phyloP scores from a whole-genome alignment of 1,140 invertebrate species.

The Araneus ventricosus region DNA sequence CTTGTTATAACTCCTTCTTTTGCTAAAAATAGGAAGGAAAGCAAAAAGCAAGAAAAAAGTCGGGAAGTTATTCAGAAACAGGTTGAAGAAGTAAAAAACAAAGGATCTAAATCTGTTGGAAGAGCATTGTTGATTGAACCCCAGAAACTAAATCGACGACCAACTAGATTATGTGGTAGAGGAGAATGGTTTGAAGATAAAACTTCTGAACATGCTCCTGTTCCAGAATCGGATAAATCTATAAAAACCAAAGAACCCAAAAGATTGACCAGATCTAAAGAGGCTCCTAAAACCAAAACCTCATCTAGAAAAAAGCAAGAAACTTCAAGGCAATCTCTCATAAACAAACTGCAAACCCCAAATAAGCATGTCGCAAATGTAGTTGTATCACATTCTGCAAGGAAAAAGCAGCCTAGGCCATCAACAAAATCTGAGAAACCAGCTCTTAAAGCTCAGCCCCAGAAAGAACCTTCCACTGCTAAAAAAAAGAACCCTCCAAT shows the following conservation, averaged over 20 bases:
- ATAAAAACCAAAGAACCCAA: not conserved
- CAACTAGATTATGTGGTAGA: slow-evolving; percentile 17
- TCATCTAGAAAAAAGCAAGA: not conserved
- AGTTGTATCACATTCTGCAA: not conserved
- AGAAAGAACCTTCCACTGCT: not conserved
- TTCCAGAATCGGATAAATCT: not conserved
- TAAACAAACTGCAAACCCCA: not conserved
- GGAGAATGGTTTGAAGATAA: slow-evolving; percentile 64
- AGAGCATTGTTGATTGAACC: slow-evolving; percentile 59
- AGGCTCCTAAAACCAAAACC: not conserved
- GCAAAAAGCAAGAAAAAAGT: not conserved
- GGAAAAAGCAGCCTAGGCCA: not conserved
- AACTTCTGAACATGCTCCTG: not conserved
- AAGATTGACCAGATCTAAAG: not conserved
- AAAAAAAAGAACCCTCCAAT: not conserved
- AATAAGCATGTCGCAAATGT: not conserved
- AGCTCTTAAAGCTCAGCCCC: not conserved
- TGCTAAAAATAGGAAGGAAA: not conserved
- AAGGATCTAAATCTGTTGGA: slow-evolving; percentile 10
- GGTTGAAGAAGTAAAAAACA: not conserved
- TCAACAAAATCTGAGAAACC: not conserved
- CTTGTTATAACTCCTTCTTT: no score
- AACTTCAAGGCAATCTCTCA: not conserved
- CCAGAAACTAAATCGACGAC: slow-evolving; percentile 1
- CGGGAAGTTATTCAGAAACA: not conserved